Evolutionary conservation across 2,888 invertebrate genomes (phyloP).

Genomic region (Caenorhabditis becei): DNA sequence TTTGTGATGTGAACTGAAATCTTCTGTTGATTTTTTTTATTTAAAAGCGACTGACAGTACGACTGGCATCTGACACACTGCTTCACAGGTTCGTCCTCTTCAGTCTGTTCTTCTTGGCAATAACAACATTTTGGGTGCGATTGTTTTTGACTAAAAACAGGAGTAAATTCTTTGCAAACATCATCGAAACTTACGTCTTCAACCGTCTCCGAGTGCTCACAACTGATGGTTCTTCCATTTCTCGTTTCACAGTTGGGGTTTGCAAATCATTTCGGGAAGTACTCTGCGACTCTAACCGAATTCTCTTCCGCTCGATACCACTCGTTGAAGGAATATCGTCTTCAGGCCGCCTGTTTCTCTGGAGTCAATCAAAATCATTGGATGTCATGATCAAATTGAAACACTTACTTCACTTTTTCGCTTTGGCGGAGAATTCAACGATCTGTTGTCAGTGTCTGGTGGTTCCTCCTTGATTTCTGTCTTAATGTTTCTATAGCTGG

Average conservation of each 20-base stretch:
- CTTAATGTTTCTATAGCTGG: no score
- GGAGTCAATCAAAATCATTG: no score
- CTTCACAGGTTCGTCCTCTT: neutral
- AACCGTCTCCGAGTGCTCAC: neutral
- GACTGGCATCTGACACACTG: neutral
- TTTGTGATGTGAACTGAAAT: conserved; percentile 53
- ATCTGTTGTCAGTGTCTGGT: no score
- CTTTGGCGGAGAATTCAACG: no score
- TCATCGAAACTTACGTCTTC: neutral
- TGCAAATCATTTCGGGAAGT: no score
- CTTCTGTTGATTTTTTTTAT: neutral
- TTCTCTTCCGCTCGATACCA: neutral
- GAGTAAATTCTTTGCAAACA: neutral
- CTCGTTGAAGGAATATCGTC: neutral
- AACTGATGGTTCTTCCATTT: no score
- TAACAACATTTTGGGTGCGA: neutral
- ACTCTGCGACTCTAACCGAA: no score
- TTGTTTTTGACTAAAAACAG: neutral
- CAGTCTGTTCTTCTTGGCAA: conserved; percentile 12
- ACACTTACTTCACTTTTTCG: no score
- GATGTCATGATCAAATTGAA: no score
- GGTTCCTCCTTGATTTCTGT: no score
- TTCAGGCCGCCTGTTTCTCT: no score
- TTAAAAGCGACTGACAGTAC: neutral
- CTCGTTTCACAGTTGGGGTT: no score